Conservation (phyloP, 2,888 invertebrate genomes). For the Dynastes grantii region DNA sequence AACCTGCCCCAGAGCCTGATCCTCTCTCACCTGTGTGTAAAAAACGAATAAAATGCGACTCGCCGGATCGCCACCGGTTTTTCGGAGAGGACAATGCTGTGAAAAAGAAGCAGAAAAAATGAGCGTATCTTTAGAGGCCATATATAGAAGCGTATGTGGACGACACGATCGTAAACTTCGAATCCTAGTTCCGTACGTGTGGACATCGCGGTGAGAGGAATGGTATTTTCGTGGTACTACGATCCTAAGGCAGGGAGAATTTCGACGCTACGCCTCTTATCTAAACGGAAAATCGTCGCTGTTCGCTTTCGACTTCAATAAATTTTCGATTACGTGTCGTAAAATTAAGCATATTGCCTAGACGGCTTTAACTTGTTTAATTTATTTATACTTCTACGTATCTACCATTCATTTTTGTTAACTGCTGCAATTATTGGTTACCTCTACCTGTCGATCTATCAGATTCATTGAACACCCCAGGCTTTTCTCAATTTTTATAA, state of each 20-base stretch:
- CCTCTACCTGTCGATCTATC: too few relatives aligned
- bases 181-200: conserved; percentile 5
- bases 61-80: conserved; percentile 56
- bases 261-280: conserved; percentile 36
- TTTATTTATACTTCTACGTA: background rate
- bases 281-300: conserved; percentile 36
- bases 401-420: too few relatives aligned
- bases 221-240: conserved; percentile 19
- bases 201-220: conserved; percentile 1
- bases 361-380: background rate
- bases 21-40: conserved; percentile 57
- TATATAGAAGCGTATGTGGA: background rate
- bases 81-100: conserved; percentile 46
- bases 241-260: conserved; percentile 31
- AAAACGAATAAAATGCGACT: conserved; percentile 57
- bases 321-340: conserved; percentile 30
- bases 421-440: too few relatives aligned
- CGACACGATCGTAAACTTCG: conserved; percentile 17
- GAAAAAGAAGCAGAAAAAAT: conserved; percentile 28
- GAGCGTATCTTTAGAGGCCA: background rate
- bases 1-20: conserved; percentile 56
- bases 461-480: too few relatives aligned
- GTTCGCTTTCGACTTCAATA: conserved; percentile 28
- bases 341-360: conserved; percentile 13
- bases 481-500: too few relatives aligned